Evolutionary conservation across 2,113 vertebrate species (phyloP).

Genomic region (Mesocricetus auratus): DNA sequence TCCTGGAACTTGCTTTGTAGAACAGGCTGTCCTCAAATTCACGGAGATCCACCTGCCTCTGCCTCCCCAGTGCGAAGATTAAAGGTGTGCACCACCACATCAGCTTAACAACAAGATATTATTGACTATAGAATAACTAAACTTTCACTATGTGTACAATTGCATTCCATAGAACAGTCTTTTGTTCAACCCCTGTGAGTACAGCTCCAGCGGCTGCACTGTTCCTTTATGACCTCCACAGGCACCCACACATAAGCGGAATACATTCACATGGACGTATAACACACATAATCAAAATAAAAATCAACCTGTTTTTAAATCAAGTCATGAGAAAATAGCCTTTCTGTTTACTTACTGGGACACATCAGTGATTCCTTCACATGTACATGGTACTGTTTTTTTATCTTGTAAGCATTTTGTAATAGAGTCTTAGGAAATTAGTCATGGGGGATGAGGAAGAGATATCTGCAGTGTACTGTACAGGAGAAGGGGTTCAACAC

Average conservation of each 20-base stretch:
- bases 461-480: fast-evolving
- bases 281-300: neutral
- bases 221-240: neutral
- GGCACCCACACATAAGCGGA: neutral
- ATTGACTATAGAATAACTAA: slow-evolving; percentile 8
- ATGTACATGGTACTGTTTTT: neutral
- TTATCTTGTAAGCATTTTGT: neutral
- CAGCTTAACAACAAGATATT: neutral
- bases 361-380: neutral
- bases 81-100: neutral
- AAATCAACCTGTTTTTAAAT: neutral
- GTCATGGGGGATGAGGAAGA: neutral
- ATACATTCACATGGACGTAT: neutral
- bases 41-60: neutral
- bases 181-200: slow-evolving; percentile 1
- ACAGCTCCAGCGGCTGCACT: neutral
- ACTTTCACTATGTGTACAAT: slow-evolving; percentile 6
- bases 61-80: neutral
- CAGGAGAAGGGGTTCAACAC: neutral
- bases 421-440: neutral
- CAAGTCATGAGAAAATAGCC: neutral
- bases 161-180: neutral
- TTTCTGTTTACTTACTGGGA: neutral
- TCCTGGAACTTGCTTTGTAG: neutral
- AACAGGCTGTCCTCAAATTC: neutral